Conservation (phyloP, 2,888 invertebrate genomes). For the Fissipunctia ypsillon region DNA sequence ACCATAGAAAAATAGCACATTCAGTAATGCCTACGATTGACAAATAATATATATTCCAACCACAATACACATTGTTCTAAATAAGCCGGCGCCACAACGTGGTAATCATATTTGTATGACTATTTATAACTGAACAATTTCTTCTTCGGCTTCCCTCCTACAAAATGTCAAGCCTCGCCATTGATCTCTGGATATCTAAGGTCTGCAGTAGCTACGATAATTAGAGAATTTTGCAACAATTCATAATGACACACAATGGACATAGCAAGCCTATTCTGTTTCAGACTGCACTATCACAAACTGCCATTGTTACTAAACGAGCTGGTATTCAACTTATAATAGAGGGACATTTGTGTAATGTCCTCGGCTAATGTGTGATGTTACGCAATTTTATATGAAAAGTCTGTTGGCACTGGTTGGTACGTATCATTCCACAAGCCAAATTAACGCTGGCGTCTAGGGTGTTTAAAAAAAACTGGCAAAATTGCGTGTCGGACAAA, state of each 20-base stretch:
- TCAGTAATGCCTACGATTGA: too few species aligned
- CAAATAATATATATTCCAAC: too few species aligned
- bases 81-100: too few species aligned
- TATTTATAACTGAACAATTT: too few species aligned
- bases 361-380: conserved; percentile 16
- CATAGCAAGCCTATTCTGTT: conserved; percentile 34
- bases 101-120: too few species aligned
- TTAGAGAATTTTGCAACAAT: conserved; percentile 33
- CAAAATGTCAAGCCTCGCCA: too few species aligned
- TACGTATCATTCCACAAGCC: background rate
- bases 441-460: background rate
- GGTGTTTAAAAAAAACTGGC: background rate
- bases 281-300: conserved; percentile 31
- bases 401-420: conserved; percentile 21
- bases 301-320: conserved; percentile 45
- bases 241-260: conserved; percentile 46
- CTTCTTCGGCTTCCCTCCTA: too few species aligned
- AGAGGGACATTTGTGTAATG: conserved; percentile 29
- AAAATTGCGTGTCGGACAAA: background rate
- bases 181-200: background rate
- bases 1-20: too few species aligned
- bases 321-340: conserved; percentile 32
- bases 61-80: too few species aligned
- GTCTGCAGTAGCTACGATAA: conserved; percentile 2
- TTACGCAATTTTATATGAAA: conserved; percentile 24